phyloP scores from a whole-genome alignment of 2,113 vertebrate species.

The Tapirus terrestris region DNA sequence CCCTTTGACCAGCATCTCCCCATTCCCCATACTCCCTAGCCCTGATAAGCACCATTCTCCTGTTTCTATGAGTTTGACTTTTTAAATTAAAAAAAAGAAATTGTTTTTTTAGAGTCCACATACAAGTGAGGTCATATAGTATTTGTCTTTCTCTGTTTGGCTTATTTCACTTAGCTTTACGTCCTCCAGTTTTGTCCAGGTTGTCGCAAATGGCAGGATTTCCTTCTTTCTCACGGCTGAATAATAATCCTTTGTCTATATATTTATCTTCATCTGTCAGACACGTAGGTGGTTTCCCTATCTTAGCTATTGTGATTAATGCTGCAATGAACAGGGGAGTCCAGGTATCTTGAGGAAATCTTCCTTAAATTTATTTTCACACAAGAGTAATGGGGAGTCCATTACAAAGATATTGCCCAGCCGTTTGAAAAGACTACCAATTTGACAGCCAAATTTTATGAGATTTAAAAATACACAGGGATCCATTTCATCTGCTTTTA shows the following conservation, averaged over 20 bases:
- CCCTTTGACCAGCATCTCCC: no score
- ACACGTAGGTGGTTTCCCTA: neutral
- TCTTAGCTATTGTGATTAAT: neutral
- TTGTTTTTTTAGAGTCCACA: neutral
- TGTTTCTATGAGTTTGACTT: conserved; percentile 23
- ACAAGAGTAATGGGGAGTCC: neutral
- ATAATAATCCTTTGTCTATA: neutral
- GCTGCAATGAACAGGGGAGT: neutral
- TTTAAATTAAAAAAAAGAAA: neutral
- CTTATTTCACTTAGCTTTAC: neutral
- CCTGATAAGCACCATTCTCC: no score
- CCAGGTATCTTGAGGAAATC: conserved; percentile 18
- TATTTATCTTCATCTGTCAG: neutral
- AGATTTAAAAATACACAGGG: conserved; percentile 15
- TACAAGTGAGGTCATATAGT: neutral
- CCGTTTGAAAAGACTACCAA: conserved; percentile 6
- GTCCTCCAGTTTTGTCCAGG: neutral
- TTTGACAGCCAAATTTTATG: conserved; percentile 36
- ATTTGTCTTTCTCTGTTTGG: neutral
- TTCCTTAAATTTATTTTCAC: conserved; percentile 20
- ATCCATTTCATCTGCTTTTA: conserved; percentile 14
- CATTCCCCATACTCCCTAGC: no score
- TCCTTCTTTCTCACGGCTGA: neutral
- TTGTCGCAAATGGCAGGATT: neutral
- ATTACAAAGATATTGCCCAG: conserved; percentile 10